Conservation (phyloP, 64 coral and sea anemone species). For the Acropora tenuis region DNA sequence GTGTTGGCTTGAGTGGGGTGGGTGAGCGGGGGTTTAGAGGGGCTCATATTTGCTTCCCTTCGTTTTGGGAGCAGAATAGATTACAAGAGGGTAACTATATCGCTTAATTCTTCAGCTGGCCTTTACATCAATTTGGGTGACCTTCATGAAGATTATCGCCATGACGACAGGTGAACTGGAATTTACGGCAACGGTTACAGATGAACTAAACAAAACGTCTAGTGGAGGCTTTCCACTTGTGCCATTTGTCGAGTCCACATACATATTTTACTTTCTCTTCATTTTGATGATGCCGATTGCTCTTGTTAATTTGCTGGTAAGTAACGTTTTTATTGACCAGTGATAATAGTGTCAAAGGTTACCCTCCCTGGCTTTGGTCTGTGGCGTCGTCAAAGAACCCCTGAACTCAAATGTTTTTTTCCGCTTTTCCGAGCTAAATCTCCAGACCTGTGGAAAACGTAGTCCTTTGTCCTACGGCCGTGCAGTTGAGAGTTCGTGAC, state of each 20-base stretch:
- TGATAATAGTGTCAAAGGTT: no score
- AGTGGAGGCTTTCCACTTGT: neutral
- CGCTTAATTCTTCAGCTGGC: constrained; percentile 18
- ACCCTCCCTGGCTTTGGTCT: no score
- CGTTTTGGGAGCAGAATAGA: no score
- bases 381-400: no score
- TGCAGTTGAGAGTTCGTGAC: no score
- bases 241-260: constrained; percentile 52
- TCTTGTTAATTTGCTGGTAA: constrained; percentile 75
- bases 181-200: constrained; percentile 46
- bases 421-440: no score
- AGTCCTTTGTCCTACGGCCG: no score
- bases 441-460: no score
- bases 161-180: constrained; percentile 77
- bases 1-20: no score
- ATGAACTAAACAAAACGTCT: neutral
- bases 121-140: constrained; percentile 31
- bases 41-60: no score
- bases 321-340: neutral
- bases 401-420: no score
- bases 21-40: no score
- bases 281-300: constrained; percentile 68
- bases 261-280: constrained; percentile 62
- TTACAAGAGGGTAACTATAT: neutral
- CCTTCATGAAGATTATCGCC: constrained; percentile 62